A percentile compares a stretch with the other conserved stretches of the same genome.
phyloP scores from a whole-genome alignment of 2,888 invertebrate genomes.

The Anagyrus pseudococci region DNA sequence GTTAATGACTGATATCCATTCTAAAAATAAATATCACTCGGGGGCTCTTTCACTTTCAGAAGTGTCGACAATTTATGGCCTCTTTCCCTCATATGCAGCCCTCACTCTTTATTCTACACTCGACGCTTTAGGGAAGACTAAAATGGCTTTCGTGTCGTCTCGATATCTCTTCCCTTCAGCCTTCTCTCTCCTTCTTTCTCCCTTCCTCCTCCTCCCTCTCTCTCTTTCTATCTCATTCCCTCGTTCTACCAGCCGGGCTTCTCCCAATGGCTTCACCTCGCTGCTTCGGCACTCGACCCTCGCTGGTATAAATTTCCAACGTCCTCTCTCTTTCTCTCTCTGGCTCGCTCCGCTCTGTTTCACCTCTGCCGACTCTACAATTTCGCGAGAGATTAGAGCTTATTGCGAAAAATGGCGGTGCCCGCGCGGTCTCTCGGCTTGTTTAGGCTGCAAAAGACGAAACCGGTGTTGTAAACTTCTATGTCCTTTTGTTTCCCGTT shows the following conservation, averaged over 20 bases:
- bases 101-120: constrained; percentile 37
- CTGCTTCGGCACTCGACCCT: constrained; percentile 24
- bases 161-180: constrained; percentile 40
- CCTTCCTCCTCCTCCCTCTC: constrained; percentile 9
- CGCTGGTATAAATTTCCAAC: constrained; percentile 37
- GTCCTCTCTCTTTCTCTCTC: constrained; percentile 7
- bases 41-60: constrained; percentile 11
- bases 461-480: no score
- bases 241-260: constrained; percentile 1
- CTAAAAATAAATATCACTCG: constrained; percentile 31
- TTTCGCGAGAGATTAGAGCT: constrained; percentile 52
- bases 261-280: constrained; percentile 15
- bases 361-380: constrained; percentile 44
- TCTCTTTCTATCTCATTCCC: constrained; percentile 7
- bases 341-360: no score
- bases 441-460: no score
- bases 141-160: constrained; percentile 42
- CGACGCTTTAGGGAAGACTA: constrained; percentile 40
- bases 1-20: constrained; percentile 29
- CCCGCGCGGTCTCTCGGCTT: no score
- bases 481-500: no score
- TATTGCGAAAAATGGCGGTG: constrained; percentile 47
- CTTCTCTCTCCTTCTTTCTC: constrained; percentile 3
- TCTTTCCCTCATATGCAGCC: constrained; percentile 31
- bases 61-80: constrained; percentile 34